These are phyloP conservation scores for Mus minutoides DNA, from an alignment of 2,797 vertebrate genomes.

Conservation along the genomic window DNA sequence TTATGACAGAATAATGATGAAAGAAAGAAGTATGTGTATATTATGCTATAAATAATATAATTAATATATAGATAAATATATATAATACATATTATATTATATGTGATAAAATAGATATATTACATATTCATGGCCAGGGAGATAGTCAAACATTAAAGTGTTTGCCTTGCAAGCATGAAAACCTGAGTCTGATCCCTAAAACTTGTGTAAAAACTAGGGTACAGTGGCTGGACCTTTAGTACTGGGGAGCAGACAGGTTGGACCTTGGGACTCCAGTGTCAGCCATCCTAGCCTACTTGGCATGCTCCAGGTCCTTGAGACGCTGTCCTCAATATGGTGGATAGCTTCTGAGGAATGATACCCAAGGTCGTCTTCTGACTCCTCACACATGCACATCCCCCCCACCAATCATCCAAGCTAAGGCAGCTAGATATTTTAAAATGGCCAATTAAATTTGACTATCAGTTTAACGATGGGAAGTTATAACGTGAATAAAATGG, in stretches of 20 bases:
- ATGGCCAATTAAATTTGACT: constrained; percentile 25
- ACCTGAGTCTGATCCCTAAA: background rate
- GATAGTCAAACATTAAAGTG: background rate
- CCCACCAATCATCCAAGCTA: background rate
- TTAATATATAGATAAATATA: background rate
- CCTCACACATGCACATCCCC: too few relatives aligned
- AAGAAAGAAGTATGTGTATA: background rate
- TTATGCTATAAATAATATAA: background rate
- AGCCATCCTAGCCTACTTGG: background rate
- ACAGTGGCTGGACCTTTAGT: background rate
- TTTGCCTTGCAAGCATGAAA: background rate
- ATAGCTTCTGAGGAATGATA: background rate
- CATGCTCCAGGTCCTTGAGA: background rate
- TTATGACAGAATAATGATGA: background rate
- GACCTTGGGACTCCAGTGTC: background rate
- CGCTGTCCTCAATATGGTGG: background rate
- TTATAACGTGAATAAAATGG: background rate
- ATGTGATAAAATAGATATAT: background rate
- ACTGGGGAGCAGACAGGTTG: background rate
- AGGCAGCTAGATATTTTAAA: background rate
- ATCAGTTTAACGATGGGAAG: background rate
- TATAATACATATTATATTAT: too few relatives aligned
- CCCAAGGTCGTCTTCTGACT: background rate
- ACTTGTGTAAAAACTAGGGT: background rate
- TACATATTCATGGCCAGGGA: background rate